These are phyloP conservation scores for Pemphigus obesinymphae DNA, from an alignment of 1,140 invertebrate species.

Conservation along the genomic window DNA sequence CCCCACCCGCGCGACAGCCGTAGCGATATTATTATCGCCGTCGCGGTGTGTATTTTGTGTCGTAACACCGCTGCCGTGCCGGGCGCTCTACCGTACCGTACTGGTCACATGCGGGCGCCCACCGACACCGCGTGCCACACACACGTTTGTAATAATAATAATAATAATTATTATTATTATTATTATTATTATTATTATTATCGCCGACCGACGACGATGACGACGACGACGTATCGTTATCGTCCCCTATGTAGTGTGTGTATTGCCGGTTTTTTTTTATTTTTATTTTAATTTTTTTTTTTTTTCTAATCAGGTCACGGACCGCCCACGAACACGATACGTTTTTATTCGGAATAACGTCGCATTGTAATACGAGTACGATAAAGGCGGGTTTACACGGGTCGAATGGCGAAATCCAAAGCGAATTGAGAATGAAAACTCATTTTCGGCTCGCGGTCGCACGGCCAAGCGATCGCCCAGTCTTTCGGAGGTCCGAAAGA, in stretches of 20 bases:
- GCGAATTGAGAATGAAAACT: too few relatives aligned
- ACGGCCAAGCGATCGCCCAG: too few relatives aligned
- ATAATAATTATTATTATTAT: too few relatives aligned
- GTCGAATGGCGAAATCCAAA: too few relatives aligned
- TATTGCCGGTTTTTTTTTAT: not conserved
- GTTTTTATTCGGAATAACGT: too few relatives aligned
- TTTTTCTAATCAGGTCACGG: not conserved
- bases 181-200: not conserved
- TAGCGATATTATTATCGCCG: not conserved
- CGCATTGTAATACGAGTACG: too few relatives aligned
- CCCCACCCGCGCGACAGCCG: not conserved
- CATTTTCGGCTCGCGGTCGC: too few relatives aligned
- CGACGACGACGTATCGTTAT: not conserved
- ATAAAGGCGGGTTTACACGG: too few relatives aligned
- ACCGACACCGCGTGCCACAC: too few relatives aligned
- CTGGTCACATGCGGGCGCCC: not conserved
- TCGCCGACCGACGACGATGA: not conserved
- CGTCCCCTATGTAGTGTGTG: not conserved
- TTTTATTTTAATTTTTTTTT: not conserved
- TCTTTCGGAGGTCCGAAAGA: too few relatives aligned
- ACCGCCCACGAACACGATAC: constrained; percentile 1
- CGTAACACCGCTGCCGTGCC: not conserved
- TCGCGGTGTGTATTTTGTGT: not conserved
- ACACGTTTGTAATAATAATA: too few relatives aligned
- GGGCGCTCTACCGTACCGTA: not conserved